Base-by-base conservation (phyloP, 2,113 vertebrate species). In the Aviceda subcristata region DNA sequence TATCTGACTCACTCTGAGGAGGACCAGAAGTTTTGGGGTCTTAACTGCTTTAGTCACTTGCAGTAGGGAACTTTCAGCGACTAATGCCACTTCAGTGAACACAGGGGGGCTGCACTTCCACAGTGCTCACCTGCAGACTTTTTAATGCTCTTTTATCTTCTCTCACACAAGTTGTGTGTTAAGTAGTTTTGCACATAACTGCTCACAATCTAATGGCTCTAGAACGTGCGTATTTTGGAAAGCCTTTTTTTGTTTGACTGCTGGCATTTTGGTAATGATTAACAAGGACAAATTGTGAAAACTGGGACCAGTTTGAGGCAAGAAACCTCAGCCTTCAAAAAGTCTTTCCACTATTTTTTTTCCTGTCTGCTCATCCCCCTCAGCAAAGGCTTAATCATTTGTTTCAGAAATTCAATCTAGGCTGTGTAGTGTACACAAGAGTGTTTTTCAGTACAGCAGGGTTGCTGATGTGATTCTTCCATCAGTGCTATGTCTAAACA, bases 201-300 rank as follows among this genome's bases (percentile, higher is more conserved):
- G 45, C n/a, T 64, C n/a, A 12, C 78, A 43, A 9, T 20, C 60
- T 26, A 48, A 10, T 6, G 27, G 46, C 21, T 62, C 80, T 53
- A 66, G 50, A 92, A 85, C 0, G 0, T 23, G 22, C 5, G 1
- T 3, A 4, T 60, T 57, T 30, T 34, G 18, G 38, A 32, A 62
- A 86, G n/a, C 32, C 29, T 60, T 50, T 77, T 77, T 64, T 81
- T 83, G 53, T 51, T 88, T 66, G 38, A 55, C 53, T 93, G 67
- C 86, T 88, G 86, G n/a, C 41, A 34, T 53, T 94, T 45, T 57
- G 63, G 71, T 93, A 93, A 96, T 90, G 81, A 92, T 94, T 95
- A 94, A 94, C 75, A 93, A 90, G 88, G 88, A 76, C 67, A 76
- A 82, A 85, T 51, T 93, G 57, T 86, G 76, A 95, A 89, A 86